phyloP scores from a whole-genome alignment of 2,797 vertebrate genomes.

The Enteromius viviparus region DNA sequence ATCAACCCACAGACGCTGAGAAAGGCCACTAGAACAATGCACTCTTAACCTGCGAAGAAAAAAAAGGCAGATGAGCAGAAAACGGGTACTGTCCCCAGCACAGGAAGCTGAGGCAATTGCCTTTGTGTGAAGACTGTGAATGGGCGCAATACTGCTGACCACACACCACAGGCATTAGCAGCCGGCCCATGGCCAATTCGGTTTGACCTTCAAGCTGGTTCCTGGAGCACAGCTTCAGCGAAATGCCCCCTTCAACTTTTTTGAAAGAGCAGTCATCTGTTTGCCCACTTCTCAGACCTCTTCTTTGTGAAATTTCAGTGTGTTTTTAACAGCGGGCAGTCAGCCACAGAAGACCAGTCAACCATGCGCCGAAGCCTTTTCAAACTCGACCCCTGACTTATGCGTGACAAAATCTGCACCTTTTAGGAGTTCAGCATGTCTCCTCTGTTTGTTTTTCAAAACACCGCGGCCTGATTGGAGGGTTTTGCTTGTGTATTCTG shows the following conservation, averaged over 20 bases:
- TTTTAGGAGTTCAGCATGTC: slow-evolving; percentile 28
- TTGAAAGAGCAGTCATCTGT: slow-evolving; percentile 54
- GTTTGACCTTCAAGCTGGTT: slow-evolving; percentile 62
- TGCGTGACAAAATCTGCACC: slow-evolving; percentile 37
- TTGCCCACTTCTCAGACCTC: slow-evolving; percentile 58
- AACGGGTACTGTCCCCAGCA: slow-evolving; percentile 70
- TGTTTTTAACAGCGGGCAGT: slow-evolving; percentile 47
- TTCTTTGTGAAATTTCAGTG: slow-evolving; percentile 38
- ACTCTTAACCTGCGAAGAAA: slow-evolving; percentile 59
- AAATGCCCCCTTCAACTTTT: slow-evolving; percentile 50
- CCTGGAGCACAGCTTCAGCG: slow-evolving; percentile 43
- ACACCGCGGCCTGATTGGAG: slow-evolving; percentile 3
- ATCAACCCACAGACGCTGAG: slow-evolving; percentile 42
- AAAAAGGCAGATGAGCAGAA: slow-evolving; percentile 48
- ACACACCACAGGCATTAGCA: slow-evolving; percentile 77
- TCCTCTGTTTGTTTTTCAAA: slow-evolving; percentile 40
- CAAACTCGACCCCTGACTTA: slow-evolving; percentile 42
- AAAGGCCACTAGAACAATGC: slow-evolving; percentile 59
- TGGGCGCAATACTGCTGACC: slow-evolving; percentile 74
- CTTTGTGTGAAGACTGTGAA: slow-evolving; percentile 69
- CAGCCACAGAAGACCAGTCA: slow-evolving; percentile 40
- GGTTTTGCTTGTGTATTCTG: slow-evolving; percentile 34
- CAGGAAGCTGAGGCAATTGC: slow-evolving; percentile 66
- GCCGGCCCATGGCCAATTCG: slow-evolving; percentile 66
- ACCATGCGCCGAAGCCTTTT: slow-evolving; percentile 21